Evolutionary conservation across 2,113 vertebrate genomes (phyloP).

Genomic region (Onychostruthus taczanowskii): DNA sequence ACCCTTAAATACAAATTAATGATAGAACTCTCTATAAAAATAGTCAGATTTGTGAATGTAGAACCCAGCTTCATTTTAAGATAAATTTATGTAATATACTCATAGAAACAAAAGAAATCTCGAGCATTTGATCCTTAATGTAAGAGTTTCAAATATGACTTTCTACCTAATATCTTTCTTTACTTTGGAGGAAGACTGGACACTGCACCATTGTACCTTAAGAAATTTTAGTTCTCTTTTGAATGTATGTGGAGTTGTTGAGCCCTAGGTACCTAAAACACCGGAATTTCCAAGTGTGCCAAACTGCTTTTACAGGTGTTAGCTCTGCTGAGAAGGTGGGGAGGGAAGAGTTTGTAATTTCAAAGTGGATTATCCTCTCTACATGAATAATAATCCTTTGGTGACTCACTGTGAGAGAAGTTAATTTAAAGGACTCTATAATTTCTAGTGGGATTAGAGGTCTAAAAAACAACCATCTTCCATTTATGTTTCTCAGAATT

Average conservation of each 20-base stretch:
- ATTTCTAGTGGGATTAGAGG: neutral
- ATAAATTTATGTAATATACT: neutral
- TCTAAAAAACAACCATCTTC: neutral
- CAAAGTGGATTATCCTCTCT: neutral
- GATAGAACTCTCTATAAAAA: neutral
- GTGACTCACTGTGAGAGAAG: neutral
- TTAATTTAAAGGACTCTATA: neutral
- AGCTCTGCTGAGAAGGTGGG: neutral
- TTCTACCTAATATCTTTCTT: neutral
- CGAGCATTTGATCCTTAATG: neutral
- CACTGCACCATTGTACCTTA: neutral
- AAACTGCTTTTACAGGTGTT: neutral
- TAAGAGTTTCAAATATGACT: neutral
- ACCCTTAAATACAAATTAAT: neutral
- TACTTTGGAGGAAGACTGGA: neutral
- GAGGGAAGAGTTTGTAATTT: neutral
- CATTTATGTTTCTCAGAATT: neutral
- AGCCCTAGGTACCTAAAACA: neutral
- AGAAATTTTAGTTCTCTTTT: neutral
- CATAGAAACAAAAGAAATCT: neutral
- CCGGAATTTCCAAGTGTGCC: neutral
- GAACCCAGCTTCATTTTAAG: neutral
- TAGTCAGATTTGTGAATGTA: neutral
- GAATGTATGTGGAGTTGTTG: neutral
- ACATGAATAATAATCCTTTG: neutral